phyloP scores from a whole-genome alignment of 2,888 invertebrate genomes.

The Hypomecis atomaria region DNA sequence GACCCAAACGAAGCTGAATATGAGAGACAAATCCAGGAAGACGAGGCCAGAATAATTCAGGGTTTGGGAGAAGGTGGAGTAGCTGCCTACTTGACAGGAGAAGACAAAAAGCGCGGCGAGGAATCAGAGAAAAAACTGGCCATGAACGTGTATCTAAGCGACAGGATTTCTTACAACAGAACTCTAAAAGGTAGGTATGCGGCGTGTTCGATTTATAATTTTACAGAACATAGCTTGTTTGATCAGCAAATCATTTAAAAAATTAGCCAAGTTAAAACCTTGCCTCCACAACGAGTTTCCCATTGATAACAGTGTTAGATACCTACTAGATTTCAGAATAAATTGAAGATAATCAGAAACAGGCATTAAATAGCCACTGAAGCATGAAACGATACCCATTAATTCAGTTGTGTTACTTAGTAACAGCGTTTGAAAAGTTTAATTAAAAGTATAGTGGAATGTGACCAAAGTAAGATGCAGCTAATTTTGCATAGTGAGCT shows the following conservation, averaged over 20 bases:
- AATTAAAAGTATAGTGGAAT: not conserved
- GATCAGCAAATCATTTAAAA: not conserved
- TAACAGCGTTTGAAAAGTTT: not conserved
- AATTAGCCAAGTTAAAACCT: not conserved
- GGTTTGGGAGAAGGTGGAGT: constrained; percentile 89
- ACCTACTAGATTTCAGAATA: not conserved
- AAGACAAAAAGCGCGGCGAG: constrained; percentile 87
- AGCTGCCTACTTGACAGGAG: constrained; percentile 87
- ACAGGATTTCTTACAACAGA: constrained; percentile 93
- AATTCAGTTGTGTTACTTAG: not conserved
- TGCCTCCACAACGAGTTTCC: not conserved
- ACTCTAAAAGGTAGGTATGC: constrained; percentile 87
- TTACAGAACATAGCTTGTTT: not conserved
- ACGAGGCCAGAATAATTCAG: constrained; percentile 87
- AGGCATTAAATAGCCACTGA: constrained; percentile 9
- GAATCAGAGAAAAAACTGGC: constrained; percentile 92
- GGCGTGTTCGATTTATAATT: constrained; percentile 3
- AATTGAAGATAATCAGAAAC: constrained; percentile 5
- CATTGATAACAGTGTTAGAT: not conserved
- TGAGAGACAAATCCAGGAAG: constrained; percentile 83
- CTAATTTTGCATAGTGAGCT: no score
- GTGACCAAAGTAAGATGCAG: no score
- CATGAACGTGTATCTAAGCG: constrained; percentile 94
- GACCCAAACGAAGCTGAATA: constrained; percentile 59
- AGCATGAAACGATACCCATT: constrained; percentile 9